A percentile compares a stretch with the other conserved stretches of the same genome.
Evolutionary conservation across 2,113 vertebrate genomes (phyloP).

Genomic region (Odontophorus gujanensis): DNA sequence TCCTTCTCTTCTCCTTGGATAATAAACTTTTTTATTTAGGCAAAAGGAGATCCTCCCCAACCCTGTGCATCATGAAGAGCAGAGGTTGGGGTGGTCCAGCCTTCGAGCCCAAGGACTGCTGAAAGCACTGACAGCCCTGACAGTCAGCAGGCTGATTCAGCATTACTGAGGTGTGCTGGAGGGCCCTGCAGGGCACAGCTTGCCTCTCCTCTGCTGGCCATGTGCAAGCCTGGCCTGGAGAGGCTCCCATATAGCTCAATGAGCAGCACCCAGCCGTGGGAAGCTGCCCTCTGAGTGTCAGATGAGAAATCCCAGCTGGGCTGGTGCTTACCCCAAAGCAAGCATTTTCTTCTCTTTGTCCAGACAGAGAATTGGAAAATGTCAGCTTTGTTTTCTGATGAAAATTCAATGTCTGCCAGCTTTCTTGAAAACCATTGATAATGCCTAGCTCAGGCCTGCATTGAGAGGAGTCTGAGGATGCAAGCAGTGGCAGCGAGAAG

Average conservation of each 20-base stretch:
- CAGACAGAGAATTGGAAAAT: conserved; percentile 33
- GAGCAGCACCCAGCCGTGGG: rapidly evolving
- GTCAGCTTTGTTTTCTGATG: conserved; percentile 37
- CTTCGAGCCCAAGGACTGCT: rapidly evolving
- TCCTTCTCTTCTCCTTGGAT: background rate
- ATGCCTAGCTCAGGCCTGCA: background rate
- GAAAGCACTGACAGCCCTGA: rapidly evolving
- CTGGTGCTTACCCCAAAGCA: background rate
- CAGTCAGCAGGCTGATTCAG: background rate
- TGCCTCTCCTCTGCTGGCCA: background rate
- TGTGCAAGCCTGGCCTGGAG: rapidly evolving
- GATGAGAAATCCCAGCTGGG: background rate
- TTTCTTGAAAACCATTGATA: background rate
- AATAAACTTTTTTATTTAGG: background rate
- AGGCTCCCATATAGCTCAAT: background rate
- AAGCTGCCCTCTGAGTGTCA: background rate
- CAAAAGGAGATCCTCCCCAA: background rate
- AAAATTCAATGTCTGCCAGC: conserved; percentile 46
- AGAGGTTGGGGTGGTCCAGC: background rate
- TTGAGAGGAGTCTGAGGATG: background rate
- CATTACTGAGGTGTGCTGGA: background rate
- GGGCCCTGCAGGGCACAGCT: background rate
- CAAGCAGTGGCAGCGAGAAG: background rate
- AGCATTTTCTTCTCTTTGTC: conserved; percentile 5
- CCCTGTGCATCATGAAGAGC: background rate